These are phyloP conservation scores for Archivesica marissinica DNA, from an alignment of 1,140 invertebrate species.

Conservation along the genomic window DNA sequence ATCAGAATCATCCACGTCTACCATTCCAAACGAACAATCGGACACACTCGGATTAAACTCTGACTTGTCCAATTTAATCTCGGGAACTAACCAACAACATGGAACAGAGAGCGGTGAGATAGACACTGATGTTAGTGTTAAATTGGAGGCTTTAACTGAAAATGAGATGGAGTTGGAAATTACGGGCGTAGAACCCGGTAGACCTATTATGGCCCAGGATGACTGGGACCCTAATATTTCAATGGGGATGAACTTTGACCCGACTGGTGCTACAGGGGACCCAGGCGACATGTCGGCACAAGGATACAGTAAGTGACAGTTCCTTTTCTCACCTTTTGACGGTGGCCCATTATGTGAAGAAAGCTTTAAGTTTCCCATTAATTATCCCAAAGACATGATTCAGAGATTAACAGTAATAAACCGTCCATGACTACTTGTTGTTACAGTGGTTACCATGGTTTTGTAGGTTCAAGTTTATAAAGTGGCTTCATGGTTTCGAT, in stretches of 20 bases:
- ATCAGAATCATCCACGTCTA: conserved; percentile 51
- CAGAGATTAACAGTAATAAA: no score
- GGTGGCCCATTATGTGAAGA: conserved; percentile 2
- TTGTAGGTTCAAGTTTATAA: no score
- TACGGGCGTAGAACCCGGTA: conserved; percentile 51
- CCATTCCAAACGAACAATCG: conserved; percentile 37
- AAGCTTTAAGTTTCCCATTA: conserved; percentile 11
- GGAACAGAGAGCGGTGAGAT: conserved; percentile 8
- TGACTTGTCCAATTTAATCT: conserved; percentile 48
- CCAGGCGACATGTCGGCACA: conserved; percentile 28
- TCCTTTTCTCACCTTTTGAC: not conserved
- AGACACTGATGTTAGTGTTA: conserved; percentile 40
- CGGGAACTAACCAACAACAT: not conserved
- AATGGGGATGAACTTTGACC: conserved; percentile 48
- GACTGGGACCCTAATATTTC: conserved; percentile 50
- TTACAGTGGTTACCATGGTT: no score
- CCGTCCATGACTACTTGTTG: no score
- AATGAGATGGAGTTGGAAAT: conserved; percentile 55
- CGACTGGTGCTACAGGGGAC: conserved; percentile 45
- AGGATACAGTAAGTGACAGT: conserved; percentile 54
- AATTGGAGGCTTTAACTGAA: conserved; percentile 48
- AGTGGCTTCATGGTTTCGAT: no score
- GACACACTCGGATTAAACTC: conserved; percentile 26
- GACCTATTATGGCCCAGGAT: conserved; percentile 24
- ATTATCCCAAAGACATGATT: no score